These are phyloP conservation scores for Tamias sibiricus DNA, from an alignment of 2,113 vertebrate species.

Conservation along the genomic window DNA sequence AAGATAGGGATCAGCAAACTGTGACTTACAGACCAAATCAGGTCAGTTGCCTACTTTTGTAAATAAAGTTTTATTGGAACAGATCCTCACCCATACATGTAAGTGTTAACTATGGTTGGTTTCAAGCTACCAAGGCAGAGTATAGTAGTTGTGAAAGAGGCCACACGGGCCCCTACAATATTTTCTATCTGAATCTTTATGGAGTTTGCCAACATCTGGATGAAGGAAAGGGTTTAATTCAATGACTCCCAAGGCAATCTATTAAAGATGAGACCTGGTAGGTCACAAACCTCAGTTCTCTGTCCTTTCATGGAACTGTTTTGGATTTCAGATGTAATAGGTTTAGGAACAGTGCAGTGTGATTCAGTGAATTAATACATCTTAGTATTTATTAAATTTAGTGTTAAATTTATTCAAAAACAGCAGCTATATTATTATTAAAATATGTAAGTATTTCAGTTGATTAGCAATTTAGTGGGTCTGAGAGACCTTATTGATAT, in stretches of 20 bases:
- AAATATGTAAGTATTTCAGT: background rate
- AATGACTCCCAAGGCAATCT: background rate
- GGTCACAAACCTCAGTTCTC: background rate
- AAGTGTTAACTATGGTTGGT: background rate
- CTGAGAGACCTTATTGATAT: background rate
- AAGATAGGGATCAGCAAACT: background rate
- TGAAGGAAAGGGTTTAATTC: background rate
- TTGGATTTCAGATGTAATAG: background rate
- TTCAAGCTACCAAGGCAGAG: background rate
- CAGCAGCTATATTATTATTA: background rate
- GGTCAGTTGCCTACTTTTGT: background rate
- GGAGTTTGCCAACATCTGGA: background rate
- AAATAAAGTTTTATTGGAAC: background rate
- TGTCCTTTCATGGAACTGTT: background rate
- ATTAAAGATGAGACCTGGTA: background rate
- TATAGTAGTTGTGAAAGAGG: background rate
- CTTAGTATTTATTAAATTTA: background rate
- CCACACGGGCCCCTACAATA: background rate
- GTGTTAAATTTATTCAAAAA: conserved; percentile 6
- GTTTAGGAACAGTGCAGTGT: background rate
- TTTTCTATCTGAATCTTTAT: background rate
- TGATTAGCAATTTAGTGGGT: background rate
- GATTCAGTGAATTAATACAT: conserved; percentile 11
- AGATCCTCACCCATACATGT: background rate
- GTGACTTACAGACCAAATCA: background rate